These are phyloP conservation scores for Amphimedon queenslandica DNA, from an alignment of 37 sponge, comb jelly and placozoan genomes.

Conservation along the genomic window DNA sequence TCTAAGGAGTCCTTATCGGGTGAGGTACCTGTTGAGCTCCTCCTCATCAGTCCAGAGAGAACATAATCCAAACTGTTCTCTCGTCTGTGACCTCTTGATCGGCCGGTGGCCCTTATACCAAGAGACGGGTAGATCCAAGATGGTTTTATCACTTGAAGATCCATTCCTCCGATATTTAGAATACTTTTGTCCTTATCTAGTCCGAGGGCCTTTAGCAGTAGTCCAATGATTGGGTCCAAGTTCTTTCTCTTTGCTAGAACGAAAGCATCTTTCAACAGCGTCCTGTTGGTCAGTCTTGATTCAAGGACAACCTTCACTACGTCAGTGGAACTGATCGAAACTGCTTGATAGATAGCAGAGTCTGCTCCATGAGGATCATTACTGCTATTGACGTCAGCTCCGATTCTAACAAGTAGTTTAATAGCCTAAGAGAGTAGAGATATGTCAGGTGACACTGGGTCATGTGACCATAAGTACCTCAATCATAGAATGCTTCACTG, in stretches of 20 bases:
- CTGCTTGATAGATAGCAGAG: conserved; percentile 63
- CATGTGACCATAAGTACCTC: conserved; percentile 17
- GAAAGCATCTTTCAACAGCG: conserved; percentile 30
- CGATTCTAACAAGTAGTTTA: conserved; percentile 49
- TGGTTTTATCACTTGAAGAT: conserved; percentile 28
- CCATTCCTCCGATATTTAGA: conserved; percentile 50
- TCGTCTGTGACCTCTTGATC: neutral
- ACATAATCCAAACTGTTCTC: neutral
- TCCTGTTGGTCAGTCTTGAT: conserved; percentile 16
- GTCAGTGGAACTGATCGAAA: conserved; percentile 13
- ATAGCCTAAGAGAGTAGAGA: conserved; percentile 38
- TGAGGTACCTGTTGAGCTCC: neutral
- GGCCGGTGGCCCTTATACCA: neutral
- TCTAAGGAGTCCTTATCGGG: neutral
- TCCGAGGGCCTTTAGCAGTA: conserved; percentile 36
- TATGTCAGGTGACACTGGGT: neutral
- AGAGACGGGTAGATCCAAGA: conserved; percentile 49
- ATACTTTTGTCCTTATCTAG: conserved; percentile 15
- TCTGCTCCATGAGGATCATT: conserved; percentile 16
- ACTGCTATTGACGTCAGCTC: conserved; percentile 56
- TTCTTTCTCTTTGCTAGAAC: conserved; percentile 21
- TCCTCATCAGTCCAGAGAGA: neutral
- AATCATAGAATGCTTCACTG: conserved; percentile 44
- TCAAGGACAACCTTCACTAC: conserved; percentile 56
- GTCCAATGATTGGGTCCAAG: conserved; percentile 41